These are phyloP conservation scores for Mesoclemmys tuberculata DNA, from an alignment of 2,113 vertebrate species.

Conservation along the genomic window DNA sequence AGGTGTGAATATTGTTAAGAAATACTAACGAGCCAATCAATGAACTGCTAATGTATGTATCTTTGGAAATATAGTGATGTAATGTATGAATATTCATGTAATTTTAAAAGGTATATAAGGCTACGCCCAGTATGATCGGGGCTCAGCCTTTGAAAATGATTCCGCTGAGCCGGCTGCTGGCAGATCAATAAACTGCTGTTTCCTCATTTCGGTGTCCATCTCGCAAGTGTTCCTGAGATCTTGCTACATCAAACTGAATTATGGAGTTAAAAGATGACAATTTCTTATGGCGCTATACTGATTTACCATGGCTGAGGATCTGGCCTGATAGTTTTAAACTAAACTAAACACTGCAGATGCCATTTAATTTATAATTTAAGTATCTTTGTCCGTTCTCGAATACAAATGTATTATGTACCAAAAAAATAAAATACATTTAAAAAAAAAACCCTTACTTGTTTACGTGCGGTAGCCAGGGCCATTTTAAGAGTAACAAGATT, in stretches of 20 bases:
- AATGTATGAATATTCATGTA: too few species aligned
- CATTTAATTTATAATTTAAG: neutral
- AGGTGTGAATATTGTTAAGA: too few species aligned
- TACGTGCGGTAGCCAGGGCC: neutral
- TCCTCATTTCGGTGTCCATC: too few species aligned
- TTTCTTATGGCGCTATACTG: neutral
- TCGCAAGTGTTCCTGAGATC: too few species aligned
- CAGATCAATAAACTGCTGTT: too few species aligned
- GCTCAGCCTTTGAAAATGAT: too few species aligned
- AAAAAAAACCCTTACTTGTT: neutral
- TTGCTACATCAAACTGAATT: neutral
- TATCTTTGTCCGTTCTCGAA: neutral
- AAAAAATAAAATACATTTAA: neutral
- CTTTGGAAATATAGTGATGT: too few species aligned
- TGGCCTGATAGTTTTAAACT: neutral
- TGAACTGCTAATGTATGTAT: too few species aligned
- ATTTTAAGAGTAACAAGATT: neutral
- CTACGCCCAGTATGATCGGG: too few species aligned
- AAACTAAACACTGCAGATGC: neutral
- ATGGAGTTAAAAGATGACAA: neutral
- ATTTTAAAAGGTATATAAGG: too few species aligned
- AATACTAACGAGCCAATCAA: too few species aligned
- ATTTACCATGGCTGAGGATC: neutral
- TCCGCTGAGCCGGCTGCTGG: too few species aligned
- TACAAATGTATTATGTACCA: neutral